Percentiles rank a stretch among this genome's conserved stretches.
Evolutionary conservation across 2,113 vertebrate species (phyloP).

Genomic region (Oryzias melastigma): DNA sequence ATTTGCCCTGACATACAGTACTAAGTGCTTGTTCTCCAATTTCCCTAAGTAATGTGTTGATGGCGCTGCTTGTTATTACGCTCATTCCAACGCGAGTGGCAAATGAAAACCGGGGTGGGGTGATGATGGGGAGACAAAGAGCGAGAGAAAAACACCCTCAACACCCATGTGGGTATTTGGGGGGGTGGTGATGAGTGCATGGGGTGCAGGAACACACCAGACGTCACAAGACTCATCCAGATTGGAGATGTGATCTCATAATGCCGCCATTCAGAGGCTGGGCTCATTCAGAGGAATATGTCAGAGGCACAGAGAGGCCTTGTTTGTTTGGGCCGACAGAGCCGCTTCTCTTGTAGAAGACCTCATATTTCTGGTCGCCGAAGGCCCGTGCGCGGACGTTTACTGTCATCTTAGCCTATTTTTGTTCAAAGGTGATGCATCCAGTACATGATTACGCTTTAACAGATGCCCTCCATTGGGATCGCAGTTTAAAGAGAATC

Average conservation of each 20-base stretch:
- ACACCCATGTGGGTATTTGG: slow-evolving; percentile 27
- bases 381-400: slow-evolving; percentile 9
- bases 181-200: slow-evolving; percentile 26
- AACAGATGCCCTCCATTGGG: slow-evolving; percentile 53
- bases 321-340: slow-evolving; percentile 39
- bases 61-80: slow-evolving; percentile 34
- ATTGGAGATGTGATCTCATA: slow-evolving; percentile 62
- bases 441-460: slow-evolving; percentile 28
- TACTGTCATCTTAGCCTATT: slow-evolving; percentile 44
- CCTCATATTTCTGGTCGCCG: slow-evolving; percentile 12
- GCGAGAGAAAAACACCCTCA: slow-evolving; percentile 4
- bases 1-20: slow-evolving; percentile 44
- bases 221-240: slow-evolving; percentile 39
- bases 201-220: slow-evolving; percentile 20
- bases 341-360: slow-evolving; percentile 13
- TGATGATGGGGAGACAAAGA: slow-evolving; percentile 15
- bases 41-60: slow-evolving; percentile 52
- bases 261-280: slow-evolving; percentile 53
- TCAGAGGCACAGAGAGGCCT: slow-evolving; percentile 40
- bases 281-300: slow-evolving; percentile 44
- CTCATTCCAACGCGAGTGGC: slow-evolving; percentile 17
- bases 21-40: slow-evolving; percentile 52
- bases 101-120: slow-evolving; percentile 10
- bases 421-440: slow-evolving; percentile 45
- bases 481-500: slow-evolving; percentile 64